phyloP scores from a whole-genome alignment of 2,888 invertebrate genomes.

The Cheilosia urbana region DNA sequence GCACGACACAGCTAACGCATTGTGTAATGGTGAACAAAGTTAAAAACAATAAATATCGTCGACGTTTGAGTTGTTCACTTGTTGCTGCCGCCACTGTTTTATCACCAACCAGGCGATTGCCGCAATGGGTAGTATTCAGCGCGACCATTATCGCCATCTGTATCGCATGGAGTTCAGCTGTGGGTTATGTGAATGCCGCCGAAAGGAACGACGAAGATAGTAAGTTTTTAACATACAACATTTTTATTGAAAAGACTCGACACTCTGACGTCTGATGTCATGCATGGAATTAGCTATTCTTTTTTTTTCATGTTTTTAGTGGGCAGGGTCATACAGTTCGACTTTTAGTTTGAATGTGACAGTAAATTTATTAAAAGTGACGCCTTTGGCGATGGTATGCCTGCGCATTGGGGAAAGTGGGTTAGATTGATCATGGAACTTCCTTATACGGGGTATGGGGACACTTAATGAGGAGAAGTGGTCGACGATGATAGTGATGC shows the following conservation, averaged over 20 bases:
- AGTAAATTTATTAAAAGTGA: conserved; percentile 52
- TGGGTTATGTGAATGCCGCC: conserved; percentile 61
- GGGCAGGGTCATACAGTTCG: background rate
- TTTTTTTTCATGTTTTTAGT: background rate
- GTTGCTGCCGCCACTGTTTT: conserved; percentile 44
- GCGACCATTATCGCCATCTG: conserved; percentile 56
- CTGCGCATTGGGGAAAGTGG: conserved; percentile 25
- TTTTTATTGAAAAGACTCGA: conserved; percentile 12
- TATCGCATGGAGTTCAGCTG: conserved; percentile 62
- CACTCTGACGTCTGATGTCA: conserved; percentile 57
- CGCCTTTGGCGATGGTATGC: conserved; percentile 1
- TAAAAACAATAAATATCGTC: conserved; percentile 54
- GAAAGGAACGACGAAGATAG: conserved; percentile 54
- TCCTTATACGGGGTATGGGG: background rate
- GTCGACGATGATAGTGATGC: too few species aligned
- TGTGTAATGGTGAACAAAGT: conserved; percentile 74
- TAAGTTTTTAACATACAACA: conserved; percentile 40
- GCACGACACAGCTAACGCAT: conserved; percentile 44
- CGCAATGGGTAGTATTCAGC: conserved; percentile 57
- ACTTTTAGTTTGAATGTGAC: background rate
- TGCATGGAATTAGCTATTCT: conserved; percentile 35
- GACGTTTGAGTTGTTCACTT: conserved; percentile 47
- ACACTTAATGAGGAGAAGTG: background rate
- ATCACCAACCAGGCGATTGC: conserved; percentile 30
- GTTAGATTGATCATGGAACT: conserved; percentile 8